Evolutionary conservation across 92 coral and sea anemone genomes (phyloP), one percentile per base, ranked within the genome.

Genomic region (Umimayanthus chanpuru): DNA sequence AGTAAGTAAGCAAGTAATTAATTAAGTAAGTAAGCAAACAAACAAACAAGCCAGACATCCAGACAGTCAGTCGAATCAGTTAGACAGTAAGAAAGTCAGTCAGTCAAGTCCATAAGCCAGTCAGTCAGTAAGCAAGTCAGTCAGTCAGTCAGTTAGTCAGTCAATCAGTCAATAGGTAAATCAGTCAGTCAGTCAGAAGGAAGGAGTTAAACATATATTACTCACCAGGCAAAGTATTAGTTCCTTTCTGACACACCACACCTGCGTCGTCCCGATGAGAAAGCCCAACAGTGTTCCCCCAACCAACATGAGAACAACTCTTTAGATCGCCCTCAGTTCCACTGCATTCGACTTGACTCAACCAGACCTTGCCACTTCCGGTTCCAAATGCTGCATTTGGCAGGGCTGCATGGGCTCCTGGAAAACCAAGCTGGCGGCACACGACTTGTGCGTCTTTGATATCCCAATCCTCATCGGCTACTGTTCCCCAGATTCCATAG

Each of bases 401-500:
- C 6, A n/a, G 9, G 61, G 55, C 81, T 16, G 56, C 20, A 23
- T 14, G 55, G 56, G 81, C 81, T 9, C 81, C 81, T 44, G 58
- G 81, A 39, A 77, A 77, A 77, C 81, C 81, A 8, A 77, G 38
- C 81, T 77, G 58, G 28, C 20, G 81, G 64, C 81, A 77, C 9
- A 77, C 81, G 30, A 77, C 81, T n/a, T 44, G 56, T 1, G 81
- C 81, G 32, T 77, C 81, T 9, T 77, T n/a, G 16, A 43, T 77
- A 9, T 43, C 81, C 81, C 81, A 77, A 20, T 12, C 81, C 15
- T 77, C 21, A 47, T 77, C 81, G 55, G 55, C 18, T 14, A 77
- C 81, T 77, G 81, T 77, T 41, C 81, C 81, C 81, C 81, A 77
- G 61, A 25, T 30, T 25, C 81, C 81, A 47, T 77, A 77, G 81